Evolutionary conservation across 1,140 invertebrate genomes (phyloP), one percentile per base, ranked within the genome.

Genomic region (Drosophila melanogaster): DNA sequence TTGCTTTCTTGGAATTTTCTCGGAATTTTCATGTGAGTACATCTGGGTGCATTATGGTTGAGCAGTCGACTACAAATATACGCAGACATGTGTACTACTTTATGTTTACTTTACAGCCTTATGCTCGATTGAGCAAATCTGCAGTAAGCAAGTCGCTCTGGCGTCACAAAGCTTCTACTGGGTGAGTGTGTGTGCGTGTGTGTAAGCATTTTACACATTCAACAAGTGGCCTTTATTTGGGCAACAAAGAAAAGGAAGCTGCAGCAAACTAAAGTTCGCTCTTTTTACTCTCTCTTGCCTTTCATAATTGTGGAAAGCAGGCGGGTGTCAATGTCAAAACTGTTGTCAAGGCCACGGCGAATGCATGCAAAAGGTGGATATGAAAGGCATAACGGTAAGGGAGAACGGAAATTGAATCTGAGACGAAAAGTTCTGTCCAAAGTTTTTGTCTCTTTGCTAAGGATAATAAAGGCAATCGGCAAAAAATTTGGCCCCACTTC

Each of bases 321-420:
- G 65, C 26, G 40, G 46, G 53, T 53, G 59, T 75, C 72, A 75
- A 75, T 75, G 72, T 58, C 72, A 76, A 75, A 75, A 65, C 19
- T 46, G 60, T 75, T 75, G 71, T 58, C 72, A 75, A 75, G 72
- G 72, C 46, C 71, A 75, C 59, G 49, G 17, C 47, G 46, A 24
- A 24, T 26, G 35, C 61, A 53, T n/a, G 4, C 44, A 11, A 38
- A 22, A 12, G 22, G 11, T 30, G 43, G 11, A 17, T 56, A 49
- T 46, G 62, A 43, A 19, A 14, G 61, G 26, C 24, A 69, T 41
- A 70, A 37, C 22, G 59, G 24, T 41, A 15, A 41, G n/a, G 40
- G n/a, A 40, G 46, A 46, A n/a, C 37, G 24, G 30, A 47, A 56
- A 56, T 50, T 12, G 66, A 41, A 66, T 30, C 35, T 33, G 40